Evolutionary conservation across 2,888 invertebrate species (phyloP), one percentile per base, ranked within the genome.

Genomic region (Trissolcus japonicus): DNA sequence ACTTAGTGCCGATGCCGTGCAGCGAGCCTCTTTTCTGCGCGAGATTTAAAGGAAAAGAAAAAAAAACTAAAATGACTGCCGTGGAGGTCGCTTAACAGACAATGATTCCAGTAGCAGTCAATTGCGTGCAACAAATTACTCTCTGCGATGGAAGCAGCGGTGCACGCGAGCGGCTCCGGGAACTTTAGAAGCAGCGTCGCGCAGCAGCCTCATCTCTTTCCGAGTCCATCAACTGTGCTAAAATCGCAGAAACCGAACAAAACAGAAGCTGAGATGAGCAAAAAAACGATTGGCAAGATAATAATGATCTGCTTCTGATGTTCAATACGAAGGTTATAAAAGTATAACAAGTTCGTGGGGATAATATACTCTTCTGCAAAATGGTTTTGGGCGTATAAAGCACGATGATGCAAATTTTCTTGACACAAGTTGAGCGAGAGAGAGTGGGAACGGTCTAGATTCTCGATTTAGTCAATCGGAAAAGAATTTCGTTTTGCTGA

Each of bases 81-180:
- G 84, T 83, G 84, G 86, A 86, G 86, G 87, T 86, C 86, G 84
- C 85, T 85, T 85, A 85, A 84, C 85, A 84, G 85, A 85, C 84
- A 86, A 80, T 80, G 76, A 86, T 87, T 87, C 87, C 87, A 86
- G 87, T 87, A 87, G 88, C 87, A 84, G 84, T 83, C 84, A 86
- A 87, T 88, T 85, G 88, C 88, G 87, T 88, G 88, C 88, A 85
- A 88, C 85, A 88, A 88, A 88, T 88, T 87, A 85, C 87, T 83
- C 83, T 35, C 35, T 84, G 80, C 84, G 85, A 86, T 83, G 82
- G 80, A 76, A 83, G 83, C 82, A 80, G 66, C 74, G 67, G 74
- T 74, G 75, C 80, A 79, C 78, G 78, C 80, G 78, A 78, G 67
- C 80, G 17, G 60, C 72, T 62, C 68, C 73, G 53, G 54, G 72